Percentiles rank a stretch among this genome's conserved stretches.
phyloP scores from a whole-genome alignment of 2,888 invertebrate genomes.

The Cloeon dipterum region DNA sequence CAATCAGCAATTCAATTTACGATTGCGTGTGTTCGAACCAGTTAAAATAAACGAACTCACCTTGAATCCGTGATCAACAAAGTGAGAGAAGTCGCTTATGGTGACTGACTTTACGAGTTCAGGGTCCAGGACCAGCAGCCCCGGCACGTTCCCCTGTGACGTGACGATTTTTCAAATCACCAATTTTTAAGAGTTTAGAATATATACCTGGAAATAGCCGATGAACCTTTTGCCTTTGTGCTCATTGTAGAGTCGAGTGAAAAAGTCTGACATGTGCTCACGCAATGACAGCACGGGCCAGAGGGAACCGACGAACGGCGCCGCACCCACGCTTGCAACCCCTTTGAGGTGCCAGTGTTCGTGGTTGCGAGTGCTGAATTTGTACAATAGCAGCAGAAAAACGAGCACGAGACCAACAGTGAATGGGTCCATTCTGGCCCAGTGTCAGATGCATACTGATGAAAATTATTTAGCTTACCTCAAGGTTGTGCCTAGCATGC shows the following conservation, averaged over 20 bases:
- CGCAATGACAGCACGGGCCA: neutral
- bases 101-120: neutral
- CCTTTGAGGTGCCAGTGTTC: neutral
- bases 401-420: too few species aligned
- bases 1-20: neutral
- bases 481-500: too few species aligned
- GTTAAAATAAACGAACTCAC: too few species aligned
- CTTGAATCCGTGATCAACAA: slow-evolving; percentile 6
- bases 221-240: neutral
- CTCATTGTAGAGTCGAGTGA: neutral
- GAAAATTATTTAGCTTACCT: too few species aligned
- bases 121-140: neutral
- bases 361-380: neutral
- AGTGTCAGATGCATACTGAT: too few species aligned
- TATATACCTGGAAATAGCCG: neutral
- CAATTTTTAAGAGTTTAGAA: neutral
- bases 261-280: neutral
- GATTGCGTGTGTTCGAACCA: too few species aligned
- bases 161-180: neutral
- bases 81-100: slow-evolving; percentile 6
- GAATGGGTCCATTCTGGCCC: too few species aligned
- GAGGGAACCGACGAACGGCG: neutral
- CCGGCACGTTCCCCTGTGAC: neutral
- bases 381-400: neutral
- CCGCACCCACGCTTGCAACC: neutral